These are phyloP conservation scores for Hylomyscus alleni DNA, from an alignment of 2,797 vertebrate genomes.

Conservation along the genomic window DNA sequence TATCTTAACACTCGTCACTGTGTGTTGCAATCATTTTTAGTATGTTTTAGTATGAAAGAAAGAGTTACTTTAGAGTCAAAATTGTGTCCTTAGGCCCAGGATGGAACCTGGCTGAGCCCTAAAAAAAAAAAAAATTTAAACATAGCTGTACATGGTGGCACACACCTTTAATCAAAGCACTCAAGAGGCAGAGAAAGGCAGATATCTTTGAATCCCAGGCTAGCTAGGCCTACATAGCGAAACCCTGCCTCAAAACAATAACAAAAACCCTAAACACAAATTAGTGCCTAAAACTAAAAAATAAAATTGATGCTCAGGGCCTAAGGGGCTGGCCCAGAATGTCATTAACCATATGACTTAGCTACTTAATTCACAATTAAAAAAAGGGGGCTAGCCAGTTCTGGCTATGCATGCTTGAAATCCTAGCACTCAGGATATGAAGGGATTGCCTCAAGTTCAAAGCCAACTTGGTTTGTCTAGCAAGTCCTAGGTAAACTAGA, in stretches of 20 bases:
- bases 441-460: background rate
- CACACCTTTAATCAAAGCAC: background rate
- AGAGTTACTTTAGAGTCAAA: conserved; percentile 30
- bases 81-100: background rate
- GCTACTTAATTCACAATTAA: background rate
- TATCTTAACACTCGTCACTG: background rate
- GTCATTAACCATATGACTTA: background rate
- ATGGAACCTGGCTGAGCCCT: background rate
- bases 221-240: background rate
- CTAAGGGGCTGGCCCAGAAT: background rate
- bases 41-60: conserved; percentile 11
- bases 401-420: background rate
- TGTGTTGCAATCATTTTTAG: conserved; percentile 10
- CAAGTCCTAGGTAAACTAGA: background rate
- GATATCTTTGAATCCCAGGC: background rate
- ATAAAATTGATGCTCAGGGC: background rate
- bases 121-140: conserved; percentile 13
- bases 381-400: background rate
- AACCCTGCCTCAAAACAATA: background rate
- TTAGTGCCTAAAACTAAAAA: background rate
- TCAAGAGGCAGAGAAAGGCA: background rate
- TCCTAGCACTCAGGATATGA: background rate
- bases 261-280: background rate
- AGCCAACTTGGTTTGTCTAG: background rate
- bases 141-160: no score